Evolutionary conservation across 2,797 vertebrate species (phyloP).

Genomic region (Alectoris magna): DNA sequence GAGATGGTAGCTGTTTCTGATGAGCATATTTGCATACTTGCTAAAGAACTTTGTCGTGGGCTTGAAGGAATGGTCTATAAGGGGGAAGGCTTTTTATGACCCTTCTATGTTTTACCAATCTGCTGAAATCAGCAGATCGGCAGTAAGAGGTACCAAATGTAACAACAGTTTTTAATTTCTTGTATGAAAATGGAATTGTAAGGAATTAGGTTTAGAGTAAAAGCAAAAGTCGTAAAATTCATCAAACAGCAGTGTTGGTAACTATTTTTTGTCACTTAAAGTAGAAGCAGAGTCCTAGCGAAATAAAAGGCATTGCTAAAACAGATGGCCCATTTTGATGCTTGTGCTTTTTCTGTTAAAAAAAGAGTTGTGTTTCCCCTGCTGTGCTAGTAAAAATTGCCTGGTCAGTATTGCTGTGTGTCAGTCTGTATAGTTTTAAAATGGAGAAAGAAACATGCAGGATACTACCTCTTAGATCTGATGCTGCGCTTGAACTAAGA

Average conservation of each 20-base stretch:
- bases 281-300: not conserved
- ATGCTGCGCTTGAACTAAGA: not conserved
- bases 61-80: not conserved
- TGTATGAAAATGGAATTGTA: not conserved
- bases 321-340: not conserved
- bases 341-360: conserved; percentile 27
- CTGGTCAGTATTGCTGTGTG: not conserved
- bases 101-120: not conserved
- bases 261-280: not conserved
- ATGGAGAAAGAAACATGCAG: not conserved
- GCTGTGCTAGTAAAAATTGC: not conserved
- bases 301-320: conserved; percentile 25
- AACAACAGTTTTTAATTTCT: not conserved
- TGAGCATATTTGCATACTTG: not conserved
- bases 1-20: not conserved
- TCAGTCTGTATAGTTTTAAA: not conserved
- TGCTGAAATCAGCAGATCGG: not conserved
- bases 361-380: not conserved
- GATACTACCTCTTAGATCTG: rapidly evolving
- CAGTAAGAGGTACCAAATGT: not conserved
- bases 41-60: not conserved
- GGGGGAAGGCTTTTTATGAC: not conserved
- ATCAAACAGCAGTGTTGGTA: not conserved
- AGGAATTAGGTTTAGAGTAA: not conserved
- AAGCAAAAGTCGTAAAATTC: not conserved